These are phyloP conservation scores for Mareca strepera DNA, from an alignment of 2,797 vertebrate genomes.

Conservation along the genomic window DNA sequence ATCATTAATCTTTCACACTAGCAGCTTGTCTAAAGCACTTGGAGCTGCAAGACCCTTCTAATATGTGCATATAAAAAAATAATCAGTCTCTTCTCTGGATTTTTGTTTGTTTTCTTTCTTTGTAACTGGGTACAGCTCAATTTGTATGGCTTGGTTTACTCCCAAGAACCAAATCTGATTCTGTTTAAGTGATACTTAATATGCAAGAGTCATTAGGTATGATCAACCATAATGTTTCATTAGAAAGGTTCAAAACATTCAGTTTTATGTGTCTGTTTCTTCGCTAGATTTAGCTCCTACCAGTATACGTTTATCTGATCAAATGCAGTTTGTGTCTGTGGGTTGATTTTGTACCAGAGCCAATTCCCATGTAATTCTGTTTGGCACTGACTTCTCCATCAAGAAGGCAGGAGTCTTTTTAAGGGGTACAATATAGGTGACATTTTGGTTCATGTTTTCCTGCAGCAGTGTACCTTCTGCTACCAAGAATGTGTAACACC, in stretches of 20 bases:
- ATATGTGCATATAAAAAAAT: neutral
- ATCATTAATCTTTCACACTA: conserved; percentile 44
- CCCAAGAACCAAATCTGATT: conserved; percentile 26
- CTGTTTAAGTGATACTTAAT: conserved; percentile 35
- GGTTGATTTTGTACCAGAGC: conserved; percentile 48
- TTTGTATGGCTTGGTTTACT: conserved; percentile 23
- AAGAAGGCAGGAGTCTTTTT: conserved; percentile 4
- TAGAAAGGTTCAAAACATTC: conserved; percentile 13
- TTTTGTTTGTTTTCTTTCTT: conserved; percentile 31
- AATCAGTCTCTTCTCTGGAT: neutral
- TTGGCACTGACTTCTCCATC: conserved; percentile 3
- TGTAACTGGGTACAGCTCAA: neutral
- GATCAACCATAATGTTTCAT: conserved; percentile 32
- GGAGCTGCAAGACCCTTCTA: neutral
- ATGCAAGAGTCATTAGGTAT: conserved; percentile 38
- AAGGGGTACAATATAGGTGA: neutral
- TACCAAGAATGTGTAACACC: neutral
- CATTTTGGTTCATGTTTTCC: neutral
- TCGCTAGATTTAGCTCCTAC: conserved; percentile 20
- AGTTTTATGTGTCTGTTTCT: conserved; percentile 6
- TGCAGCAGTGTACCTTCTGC: neutral
- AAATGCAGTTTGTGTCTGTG: conserved; percentile 50
- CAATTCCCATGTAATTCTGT: conserved; percentile 27
- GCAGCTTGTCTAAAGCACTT: neutral
- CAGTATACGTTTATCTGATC: conserved; percentile 24